Base-by-base conservation (phyloP, 2,113 vertebrate species). In the Odocoileus virginianus region DNA sequence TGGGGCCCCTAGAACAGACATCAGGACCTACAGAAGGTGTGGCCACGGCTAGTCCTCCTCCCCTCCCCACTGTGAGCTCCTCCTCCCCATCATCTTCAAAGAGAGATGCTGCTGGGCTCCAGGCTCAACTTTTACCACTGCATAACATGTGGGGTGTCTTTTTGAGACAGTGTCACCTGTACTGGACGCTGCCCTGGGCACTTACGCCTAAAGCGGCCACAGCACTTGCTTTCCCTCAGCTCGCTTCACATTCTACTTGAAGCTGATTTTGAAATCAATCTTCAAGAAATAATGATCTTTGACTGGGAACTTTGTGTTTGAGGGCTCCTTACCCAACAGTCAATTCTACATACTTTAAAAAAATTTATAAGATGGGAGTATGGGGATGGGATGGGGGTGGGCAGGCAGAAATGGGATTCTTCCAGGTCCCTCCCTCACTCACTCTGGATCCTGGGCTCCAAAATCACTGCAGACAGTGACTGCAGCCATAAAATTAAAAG, bases 361-460 rank as follows among this genome's bases (percentile, higher is more conserved):
- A 60, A 91, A 27, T 47, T 7, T 82, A 79, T 54, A 55, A 76
- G 61, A 55, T 58, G 7, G 9, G 12, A 54, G 7, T n/a, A 2
- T 4, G 50, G 74, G 17, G 15, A 1, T 5, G 0, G 15, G n/a
- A 11, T 5, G 2, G 6, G 5, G 8, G 6, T 10, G 11, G 6
- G 2, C 28, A 21, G 8, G 15, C 12, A 76, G 47, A 27, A 86
- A 19, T 14, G 25, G 47, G n/a, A 8, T 10, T 36, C 7, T 47
- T 74, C 52, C 36, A 52, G 21, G 11, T 87, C 33, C 43, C 21
- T 47, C 54, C 23, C 67, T 23, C n/a, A 23, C 57, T 58, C 57
- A 58, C 19, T 71, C 17, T 71, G 67, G 67, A 23, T 71, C 67
- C 67, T 71, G 19, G n/a, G 5, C n/a, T 23, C 67, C n/a, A 71